Base-by-base conservation (phyloP, 2,888 invertebrate genomes). In the Halictus quadricinctus region DNA sequence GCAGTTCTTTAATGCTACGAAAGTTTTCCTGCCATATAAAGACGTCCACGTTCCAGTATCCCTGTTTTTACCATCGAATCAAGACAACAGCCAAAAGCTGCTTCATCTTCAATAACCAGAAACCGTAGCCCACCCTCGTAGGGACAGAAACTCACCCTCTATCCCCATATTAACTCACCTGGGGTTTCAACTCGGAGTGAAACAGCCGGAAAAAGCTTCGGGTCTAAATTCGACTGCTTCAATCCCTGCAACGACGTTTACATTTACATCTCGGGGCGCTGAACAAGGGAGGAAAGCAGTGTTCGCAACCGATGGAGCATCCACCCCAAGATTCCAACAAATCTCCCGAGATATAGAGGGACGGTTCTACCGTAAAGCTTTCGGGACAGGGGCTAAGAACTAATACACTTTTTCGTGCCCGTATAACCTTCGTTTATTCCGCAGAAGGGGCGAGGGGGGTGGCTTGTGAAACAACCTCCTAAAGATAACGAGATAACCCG, bases 401-500 rank as follows among this genome's bases (percentile, higher is more conserved):
- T 92, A 90, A 93, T 93, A 91, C 84, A 91, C 88, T 89, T 89
- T 90, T 89, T 88, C 84, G 72, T 70, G 21, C 21, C 77, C 43
- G 72, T 58, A 25, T 74, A 69, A 36, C 76, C 70, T 77, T 69
- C 50, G 77, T 66, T 50, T 69, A 36, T 77, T 25, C 66, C 21
- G 3, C 36, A 10, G 13, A 3, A n/a, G 60, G 8, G 48, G 66
- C 10, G 21, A 0, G 18, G 18, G 78, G 80, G 86, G 66, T 81
- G 73, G 86, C 80, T 87, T 84, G 89, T 74, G 88, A 88, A 87
- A 89, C 90, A 89, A 90, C 88, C 87, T 86, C 84, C 87, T 89
- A 88, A 89, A 92, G 91, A 92, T 92, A 93, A 93, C 92, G 88
- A 92, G 92, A 92, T 92, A 92, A 92, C 91, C 91, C 89, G 88